Evolutionary conservation across 2,797 vertebrate genomes (phyloP), one percentile per base, ranked within the genome.

Genomic region (Enteromius argenteus): DNA sequence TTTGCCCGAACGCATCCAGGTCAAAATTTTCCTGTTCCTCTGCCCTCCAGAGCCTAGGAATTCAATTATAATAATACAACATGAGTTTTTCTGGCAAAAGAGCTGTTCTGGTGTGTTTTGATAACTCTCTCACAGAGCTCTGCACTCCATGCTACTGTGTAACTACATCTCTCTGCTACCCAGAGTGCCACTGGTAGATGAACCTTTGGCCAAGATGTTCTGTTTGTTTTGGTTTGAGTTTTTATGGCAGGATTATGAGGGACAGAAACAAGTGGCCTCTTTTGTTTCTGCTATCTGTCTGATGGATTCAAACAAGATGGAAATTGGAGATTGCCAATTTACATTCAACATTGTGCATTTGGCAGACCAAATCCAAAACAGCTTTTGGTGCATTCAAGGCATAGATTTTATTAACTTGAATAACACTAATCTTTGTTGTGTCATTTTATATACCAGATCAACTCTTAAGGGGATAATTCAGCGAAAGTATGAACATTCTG

Each of bases 181-280:
- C 79, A 46, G 37, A 72, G n/a, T 27, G 11, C 7, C 13, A 60
- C 46, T 60, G 19, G 51, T 19, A 4, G 35, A 30, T 44, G 39
- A 73, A 71, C 17, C 21, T 69, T 60, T 76, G 72, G 42, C 84
- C 27, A 15, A 74, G 51, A n/a, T 58, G 39, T 60, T 58, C 35
- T 81, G 27, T 72, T 72, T 72, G 51, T 73, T 72, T 73, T 23
- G 27, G 23, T 81, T 81, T 62, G 6, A 27, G 23, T 46, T 62
- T 81, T 68, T 73, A 62, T 73, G 39, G 42, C 1, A 1, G 81
- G 23, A 75, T 83, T 56, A 19, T 76, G 72, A 67, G 15, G 81
- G 32, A 67, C 79, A 72, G 19, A 32, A 58, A 46, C 37, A 81
- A 44, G 66, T 80, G 79, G 66, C 67, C n/a, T 56, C 80, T 81